A percentile compares a stretch with the other conserved stretches of the same genome.
These are phyloP conservation scores for Drosophila neonasuta DNA, from an alignment of 2,888 invertebrate genomes.

Conservation along the genomic window DNA sequence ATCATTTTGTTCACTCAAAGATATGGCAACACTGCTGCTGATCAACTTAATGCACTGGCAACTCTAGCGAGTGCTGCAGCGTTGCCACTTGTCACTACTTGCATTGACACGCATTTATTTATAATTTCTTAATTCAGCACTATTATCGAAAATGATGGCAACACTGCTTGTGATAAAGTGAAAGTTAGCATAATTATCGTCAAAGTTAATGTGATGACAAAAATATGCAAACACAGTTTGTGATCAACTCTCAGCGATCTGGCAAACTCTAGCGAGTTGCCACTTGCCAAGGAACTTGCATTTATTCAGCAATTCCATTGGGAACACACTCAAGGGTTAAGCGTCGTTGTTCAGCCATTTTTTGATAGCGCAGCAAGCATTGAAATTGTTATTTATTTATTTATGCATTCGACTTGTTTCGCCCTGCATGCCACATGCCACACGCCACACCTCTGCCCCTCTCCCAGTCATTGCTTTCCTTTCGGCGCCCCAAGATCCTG, in stretches of 20 bases:
- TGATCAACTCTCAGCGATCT: not conserved
- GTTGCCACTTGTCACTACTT: too few relatives aligned
- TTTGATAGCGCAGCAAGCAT: conserved; percentile 29
- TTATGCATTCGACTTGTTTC: conserved; percentile 32
- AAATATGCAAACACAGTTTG: too few relatives aligned
- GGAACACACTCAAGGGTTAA: conserved; percentile 37
- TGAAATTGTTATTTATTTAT: conserved; percentile 57
- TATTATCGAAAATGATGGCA: too few relatives aligned
- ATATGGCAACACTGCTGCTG: too few relatives aligned
- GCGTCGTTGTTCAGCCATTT: conserved; percentile 18
- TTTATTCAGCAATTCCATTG: not conserved
- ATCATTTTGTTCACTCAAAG: too few relatives aligned
- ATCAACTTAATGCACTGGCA: too few relatives aligned
- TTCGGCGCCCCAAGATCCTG: conserved; percentile 2
- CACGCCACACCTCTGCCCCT: too few relatives aligned
- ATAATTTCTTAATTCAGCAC: too few relatives aligned
- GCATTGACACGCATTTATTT: too few relatives aligned
- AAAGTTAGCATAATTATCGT: not conserved
- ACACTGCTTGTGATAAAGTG: too few relatives aligned
- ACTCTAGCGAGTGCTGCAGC: not conserved
- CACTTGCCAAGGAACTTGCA: not conserved
- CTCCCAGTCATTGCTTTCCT: not conserved
- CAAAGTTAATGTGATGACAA: too few relatives aligned
- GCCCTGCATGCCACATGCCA: not conserved
- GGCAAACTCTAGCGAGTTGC: not conserved